phyloP scores from a whole-genome alignment of 2,888 invertebrate species.

The Xestoiulus laeticollis region DNA sequence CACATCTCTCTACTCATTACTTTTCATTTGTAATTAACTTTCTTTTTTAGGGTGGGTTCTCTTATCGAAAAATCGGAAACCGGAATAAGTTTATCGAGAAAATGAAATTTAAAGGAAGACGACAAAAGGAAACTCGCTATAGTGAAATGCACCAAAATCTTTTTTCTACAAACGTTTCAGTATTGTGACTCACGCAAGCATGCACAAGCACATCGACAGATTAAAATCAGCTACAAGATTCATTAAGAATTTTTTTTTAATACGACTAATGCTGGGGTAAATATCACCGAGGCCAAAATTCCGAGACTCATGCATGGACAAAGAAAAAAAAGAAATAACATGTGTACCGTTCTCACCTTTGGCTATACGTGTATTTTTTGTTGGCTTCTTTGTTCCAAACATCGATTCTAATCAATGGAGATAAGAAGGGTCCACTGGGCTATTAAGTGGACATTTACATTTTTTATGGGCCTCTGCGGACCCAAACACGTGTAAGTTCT shows the following conservation, averaged over 20 bases:
- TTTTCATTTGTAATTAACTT: neutral
- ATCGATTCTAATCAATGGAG: constrained; percentile 14
- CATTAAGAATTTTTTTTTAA: neutral
- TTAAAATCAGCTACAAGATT: neutral
- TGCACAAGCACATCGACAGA: neutral
- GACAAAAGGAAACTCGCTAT: constrained; percentile 12
- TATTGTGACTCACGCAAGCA: neutral
- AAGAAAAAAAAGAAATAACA: neutral
- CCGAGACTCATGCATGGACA: neutral
- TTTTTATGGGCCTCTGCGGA: neutral
- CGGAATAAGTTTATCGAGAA: constrained; percentile 31
- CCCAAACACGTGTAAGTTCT: neutral
- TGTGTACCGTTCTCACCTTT: too few species aligned
- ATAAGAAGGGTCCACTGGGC: neutral
- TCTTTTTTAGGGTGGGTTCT: neutral
- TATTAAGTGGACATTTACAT: constrained; percentile 15
- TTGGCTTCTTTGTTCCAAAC: neutral
- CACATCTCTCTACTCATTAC: neutral
- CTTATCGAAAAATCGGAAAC: constrained; percentile 34
- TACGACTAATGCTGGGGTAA: neutral
- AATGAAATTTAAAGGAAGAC: neutral
- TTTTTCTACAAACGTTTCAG: neutral
- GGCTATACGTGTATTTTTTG: neutral
- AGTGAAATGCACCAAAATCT: neutral
- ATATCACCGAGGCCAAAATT: neutral